Percentiles rank a stretch among this genome's conserved stretches.
These are phyloP conservation scores for Cavia porcellus DNA, from an alignment of 2,113 vertebrate species.

Conservation along the genomic window DNA sequence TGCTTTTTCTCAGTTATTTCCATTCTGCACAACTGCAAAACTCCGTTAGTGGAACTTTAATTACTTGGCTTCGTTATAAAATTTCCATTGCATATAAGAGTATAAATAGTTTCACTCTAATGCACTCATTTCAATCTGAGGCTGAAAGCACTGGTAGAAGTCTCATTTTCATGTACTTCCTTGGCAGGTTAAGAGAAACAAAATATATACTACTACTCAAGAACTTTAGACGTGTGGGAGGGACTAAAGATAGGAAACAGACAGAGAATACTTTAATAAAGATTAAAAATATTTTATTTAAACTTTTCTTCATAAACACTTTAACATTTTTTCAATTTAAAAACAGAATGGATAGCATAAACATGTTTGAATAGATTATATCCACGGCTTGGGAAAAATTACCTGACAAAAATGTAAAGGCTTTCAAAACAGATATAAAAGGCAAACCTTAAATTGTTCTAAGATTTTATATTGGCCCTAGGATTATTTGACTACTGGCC, in stretches of 20 bases:
- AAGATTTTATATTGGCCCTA: conserved; percentile 84
- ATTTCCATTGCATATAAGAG: conserved; percentile 67
- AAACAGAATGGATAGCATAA: conserved; percentile 87
- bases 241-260: conserved; percentile 69
- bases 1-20: conserved; percentile 63
- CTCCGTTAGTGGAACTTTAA: conserved; percentile 66
- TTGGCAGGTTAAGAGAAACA: conserved; percentile 65
- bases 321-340: conserved; percentile 89
- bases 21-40: conserved; percentile 66
- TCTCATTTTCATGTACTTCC: conserved; percentile 67
- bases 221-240: conserved; percentile 59
- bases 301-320: conserved; percentile 90
- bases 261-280: conserved; percentile 87
- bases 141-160: conserved; percentile 61
- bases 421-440: conserved; percentile 87
- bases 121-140: conserved; percentile 62
- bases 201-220: conserved; percentile 67
- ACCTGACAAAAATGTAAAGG: conserved; percentile 86
- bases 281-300: conserved; percentile 94
- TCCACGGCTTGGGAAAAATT: conserved; percentile 87
- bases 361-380: conserved; percentile 87
- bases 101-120: conserved; percentile 73
- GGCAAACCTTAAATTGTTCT: conserved; percentile 87
- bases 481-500: conserved; percentile 85
- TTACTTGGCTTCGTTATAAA: conserved; percentile 72